Conservation (phyloP, 2,113 vertebrate genomes). For the Nettapus auritus region DNA sequence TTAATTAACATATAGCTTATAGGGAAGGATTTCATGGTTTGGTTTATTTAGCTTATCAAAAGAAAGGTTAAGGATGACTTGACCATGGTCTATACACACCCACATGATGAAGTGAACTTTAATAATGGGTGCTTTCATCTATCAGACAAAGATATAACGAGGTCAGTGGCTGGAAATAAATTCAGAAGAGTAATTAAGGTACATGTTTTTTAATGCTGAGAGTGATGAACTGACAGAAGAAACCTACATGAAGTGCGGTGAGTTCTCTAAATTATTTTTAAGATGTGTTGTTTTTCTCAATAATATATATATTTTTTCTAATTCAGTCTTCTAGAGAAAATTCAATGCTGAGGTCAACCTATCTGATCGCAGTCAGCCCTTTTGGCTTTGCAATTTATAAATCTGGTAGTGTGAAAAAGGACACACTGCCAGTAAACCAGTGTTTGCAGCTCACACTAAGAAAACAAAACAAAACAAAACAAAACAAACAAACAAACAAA, state of each 20-base stretch:
- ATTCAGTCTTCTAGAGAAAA: not conserved
- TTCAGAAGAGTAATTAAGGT: slow-evolving; percentile 49
- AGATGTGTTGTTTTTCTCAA: not conserved
- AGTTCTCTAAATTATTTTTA: not conserved
- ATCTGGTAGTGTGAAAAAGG: slow-evolving; percentile 9
- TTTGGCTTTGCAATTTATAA: slow-evolving; percentile 17
- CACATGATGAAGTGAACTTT: slow-evolving; percentile 48
- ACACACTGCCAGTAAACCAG: not conserved
- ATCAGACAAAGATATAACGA: slow-evolving; percentile 56
- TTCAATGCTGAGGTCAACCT: not conserved
- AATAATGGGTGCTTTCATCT: slow-evolving; percentile 44
- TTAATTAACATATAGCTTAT: not conserved
- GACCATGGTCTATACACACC: slow-evolving; percentile 42
- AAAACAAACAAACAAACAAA: no score
- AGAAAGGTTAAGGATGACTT: slow-evolving; percentile 60
- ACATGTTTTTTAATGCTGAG: slow-evolving; percentile 29
- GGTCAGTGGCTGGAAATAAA: slow-evolving; percentile 58
- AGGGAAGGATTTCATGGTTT: not conserved
- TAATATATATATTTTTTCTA: not conserved
- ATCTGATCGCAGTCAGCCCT: not conserved
- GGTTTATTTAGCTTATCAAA: slow-evolving; percentile 60
- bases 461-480: not conserved
- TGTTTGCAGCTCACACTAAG: not conserved
- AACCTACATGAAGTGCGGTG: rapidly evolving
- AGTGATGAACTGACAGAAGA: slow-evolving; percentile 29